Evolutionary conservation across 2,113 vertebrate species (phyloP).

Genomic region (Apteryx owenii): DNA sequence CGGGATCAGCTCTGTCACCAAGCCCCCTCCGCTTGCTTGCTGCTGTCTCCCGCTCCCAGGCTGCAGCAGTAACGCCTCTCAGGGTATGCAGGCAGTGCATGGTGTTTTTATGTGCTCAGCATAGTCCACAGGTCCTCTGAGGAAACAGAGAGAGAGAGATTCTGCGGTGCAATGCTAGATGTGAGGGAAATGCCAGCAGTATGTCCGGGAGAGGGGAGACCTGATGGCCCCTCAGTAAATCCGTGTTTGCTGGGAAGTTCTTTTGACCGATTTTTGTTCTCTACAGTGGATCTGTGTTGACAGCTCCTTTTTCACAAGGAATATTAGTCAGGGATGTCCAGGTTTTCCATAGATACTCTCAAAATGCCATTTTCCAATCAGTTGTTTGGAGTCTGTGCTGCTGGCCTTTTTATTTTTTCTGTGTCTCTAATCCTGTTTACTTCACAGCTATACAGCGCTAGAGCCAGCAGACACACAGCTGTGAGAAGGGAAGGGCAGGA

Average conservation of each 20-base stretch:
- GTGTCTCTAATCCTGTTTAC: not conserved
- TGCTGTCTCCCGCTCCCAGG: not conserved
- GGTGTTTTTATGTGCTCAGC: not conserved
- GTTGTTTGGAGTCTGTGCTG: not conserved
- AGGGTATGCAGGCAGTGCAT: rapidly evolving
- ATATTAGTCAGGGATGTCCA: not conserved
- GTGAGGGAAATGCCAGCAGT: not conserved
- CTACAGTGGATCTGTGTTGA: not conserved
- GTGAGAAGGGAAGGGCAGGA: not conserved
- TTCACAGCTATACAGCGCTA: not conserved
- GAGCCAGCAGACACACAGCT: not conserved
- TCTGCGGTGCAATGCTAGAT: rapidly evolving
- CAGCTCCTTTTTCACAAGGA: not conserved
- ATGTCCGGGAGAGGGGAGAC: not conserved
- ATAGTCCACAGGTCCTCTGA: not conserved
- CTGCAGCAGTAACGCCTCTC: not conserved
- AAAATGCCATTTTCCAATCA: not conserved
- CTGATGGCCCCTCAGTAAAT: not conserved
- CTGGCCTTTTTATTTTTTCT: not conserved
- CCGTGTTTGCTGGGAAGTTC: not conserved
- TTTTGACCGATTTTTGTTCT: not conserved
- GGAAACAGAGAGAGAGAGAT: not conserved
- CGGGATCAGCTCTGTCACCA: not conserved
- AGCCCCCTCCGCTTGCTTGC: not conserved
- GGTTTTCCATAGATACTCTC: not conserved